Evolutionary conservation across 2,888 invertebrate species (phyloP).

Genomic region (Crocallis elinguaria): DNA sequence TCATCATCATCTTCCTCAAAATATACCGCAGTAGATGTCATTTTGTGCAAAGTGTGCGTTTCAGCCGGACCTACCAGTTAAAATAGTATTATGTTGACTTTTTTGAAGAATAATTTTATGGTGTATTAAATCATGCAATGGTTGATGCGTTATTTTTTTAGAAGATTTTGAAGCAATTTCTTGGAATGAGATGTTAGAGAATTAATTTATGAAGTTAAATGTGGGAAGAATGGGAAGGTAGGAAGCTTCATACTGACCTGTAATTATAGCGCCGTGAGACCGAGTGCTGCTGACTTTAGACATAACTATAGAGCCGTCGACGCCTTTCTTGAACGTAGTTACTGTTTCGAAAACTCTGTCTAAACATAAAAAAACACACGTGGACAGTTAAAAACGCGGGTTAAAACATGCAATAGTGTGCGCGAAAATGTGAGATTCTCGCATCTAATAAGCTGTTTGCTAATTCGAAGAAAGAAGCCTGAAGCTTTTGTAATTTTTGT

Average conservation of each 20-base stretch:
- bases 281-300: conserved; percentile 86
- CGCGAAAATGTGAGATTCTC: conserved; percentile 63
- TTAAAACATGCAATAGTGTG: conserved; percentile 76
- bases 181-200: conserved; percentile 24
- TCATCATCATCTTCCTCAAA: conserved; percentile 83
- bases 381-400: conserved; percentile 75
- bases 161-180: conserved; percentile 47
- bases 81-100: conserved; percentile 75
- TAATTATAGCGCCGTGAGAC: conserved; percentile 86
- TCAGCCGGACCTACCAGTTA: conserved; percentile 87
- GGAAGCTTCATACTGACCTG: conserved; percentile 85
- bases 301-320: conserved; percentile 75
- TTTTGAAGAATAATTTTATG: conserved; percentile 46
- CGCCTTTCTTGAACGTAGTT: conserved; percentile 81
- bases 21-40: conserved; percentile 85
- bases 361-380: conserved; percentile 84
- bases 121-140: conserved; percentile 57
- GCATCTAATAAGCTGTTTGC: conserved; percentile 75
- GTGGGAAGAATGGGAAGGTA: conserved; percentile 61
- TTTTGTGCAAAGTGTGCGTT: conserved; percentile 87
- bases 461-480: conserved; percentile 61
- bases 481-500: conserved; percentile 66
- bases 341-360: conserved; percentile 83
- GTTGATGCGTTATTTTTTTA: conserved; percentile 48
- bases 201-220: conserved; percentile 47